phyloP scores from a whole-genome alignment of 2,888 invertebrate species.

The Steinernema scapterisci region DNA sequence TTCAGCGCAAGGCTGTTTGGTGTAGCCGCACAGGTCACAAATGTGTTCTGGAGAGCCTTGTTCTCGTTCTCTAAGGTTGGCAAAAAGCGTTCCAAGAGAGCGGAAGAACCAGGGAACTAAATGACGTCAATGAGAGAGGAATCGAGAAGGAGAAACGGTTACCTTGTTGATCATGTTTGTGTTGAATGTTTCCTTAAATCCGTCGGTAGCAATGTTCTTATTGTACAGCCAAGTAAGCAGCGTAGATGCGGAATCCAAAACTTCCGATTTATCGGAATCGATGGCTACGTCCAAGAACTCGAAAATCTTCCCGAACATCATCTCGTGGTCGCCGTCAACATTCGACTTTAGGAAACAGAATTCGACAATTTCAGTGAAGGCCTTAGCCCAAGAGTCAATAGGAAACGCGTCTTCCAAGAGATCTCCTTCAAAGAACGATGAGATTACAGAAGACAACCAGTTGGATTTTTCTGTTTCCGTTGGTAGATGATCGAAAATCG shows the following conservation, averaged over 20 bases:
- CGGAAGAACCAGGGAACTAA: background rate
- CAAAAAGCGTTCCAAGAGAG: slow-evolving; percentile 5
- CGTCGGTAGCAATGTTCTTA: background rate
- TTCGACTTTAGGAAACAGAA: background rate
- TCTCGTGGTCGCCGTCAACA: background rate
- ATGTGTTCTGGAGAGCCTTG: background rate
- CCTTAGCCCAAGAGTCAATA: background rate
- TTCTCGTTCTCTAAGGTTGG: background rate
- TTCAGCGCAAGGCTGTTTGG: background rate
- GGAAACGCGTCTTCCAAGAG: slow-evolving; percentile 19
- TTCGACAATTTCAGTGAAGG: background rate
- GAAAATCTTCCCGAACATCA: background rate
- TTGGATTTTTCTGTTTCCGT: slow-evolving; percentile 14
- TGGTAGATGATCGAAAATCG: slow-evolving; percentile 35
- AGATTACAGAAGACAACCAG: slow-evolving; percentile 34
- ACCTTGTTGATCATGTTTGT: background rate
- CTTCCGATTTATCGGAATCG: background rate
- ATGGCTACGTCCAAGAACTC: background rate
- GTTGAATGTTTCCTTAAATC: background rate
- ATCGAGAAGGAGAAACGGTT: too few species aligned
- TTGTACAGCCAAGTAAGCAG: background rate
- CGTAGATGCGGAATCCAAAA: background rate
- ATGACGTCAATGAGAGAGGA: background rate
- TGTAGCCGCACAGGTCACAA: background rate
- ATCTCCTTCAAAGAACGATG: slow-evolving; percentile 44